These are phyloP conservation scores for Oryzias celebensis DNA, from an alignment of 2,113 vertebrate genomes.

Conservation along the genomic window DNA sequence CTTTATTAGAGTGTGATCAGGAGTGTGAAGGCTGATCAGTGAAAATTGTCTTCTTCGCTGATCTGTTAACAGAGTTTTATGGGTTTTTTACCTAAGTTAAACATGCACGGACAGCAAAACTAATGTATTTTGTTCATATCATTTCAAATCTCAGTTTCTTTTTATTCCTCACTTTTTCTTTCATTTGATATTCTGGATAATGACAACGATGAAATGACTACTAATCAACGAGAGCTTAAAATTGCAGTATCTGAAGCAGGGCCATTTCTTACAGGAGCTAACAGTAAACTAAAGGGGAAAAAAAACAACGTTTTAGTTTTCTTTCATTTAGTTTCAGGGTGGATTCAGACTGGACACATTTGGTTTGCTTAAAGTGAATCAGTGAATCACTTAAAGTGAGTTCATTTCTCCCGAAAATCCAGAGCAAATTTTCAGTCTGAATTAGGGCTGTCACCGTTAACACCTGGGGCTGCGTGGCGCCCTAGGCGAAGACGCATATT, in stretches of 20 bases:
- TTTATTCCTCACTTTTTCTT: neutral
- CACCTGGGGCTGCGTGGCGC: too few species aligned
- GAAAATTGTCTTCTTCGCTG: neutral
- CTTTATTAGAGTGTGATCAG: constrained; percentile 2
- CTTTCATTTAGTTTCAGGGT: too few species aligned
- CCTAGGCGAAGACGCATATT: too few species aligned
- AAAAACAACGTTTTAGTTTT: too few species aligned
- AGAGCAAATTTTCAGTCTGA: too few species aligned
- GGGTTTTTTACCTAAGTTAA: neutral
- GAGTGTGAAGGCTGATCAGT: neutral
- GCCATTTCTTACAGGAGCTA: neutral
- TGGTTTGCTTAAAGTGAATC: too few species aligned
- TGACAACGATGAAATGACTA: neutral
- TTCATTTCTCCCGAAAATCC: too few species aligned
- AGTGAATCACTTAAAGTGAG: too few species aligned
- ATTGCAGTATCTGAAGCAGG: neutral
- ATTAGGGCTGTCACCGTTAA: too few species aligned
- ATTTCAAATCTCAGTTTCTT: neutral
- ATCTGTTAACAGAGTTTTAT: neutral
- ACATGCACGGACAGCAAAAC: neutral
- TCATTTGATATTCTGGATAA: neutral
- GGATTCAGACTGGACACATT: too few species aligned
- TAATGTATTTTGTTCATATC: neutral
- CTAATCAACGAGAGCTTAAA: neutral
- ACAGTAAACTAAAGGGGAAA: too few species aligned